These are phyloP conservation scores for Labeo catla DNA, from an alignment of 2,113 vertebrate genomes.

Conservation along the genomic window DNA sequence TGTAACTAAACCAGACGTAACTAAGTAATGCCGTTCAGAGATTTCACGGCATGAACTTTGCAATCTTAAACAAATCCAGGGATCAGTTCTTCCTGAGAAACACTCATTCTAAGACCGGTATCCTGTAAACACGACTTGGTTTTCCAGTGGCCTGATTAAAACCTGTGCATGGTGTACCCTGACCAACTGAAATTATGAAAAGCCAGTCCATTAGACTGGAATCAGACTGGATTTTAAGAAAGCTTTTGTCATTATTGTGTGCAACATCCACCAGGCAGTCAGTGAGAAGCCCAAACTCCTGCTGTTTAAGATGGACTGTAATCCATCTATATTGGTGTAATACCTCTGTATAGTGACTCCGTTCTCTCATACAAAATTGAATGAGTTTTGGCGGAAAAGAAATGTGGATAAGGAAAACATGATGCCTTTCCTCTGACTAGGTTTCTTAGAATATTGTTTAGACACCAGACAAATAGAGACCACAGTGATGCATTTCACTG, in stretches of 20 bases:
- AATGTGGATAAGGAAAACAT: not conserved
- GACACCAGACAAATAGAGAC: not conserved
- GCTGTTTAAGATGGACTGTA: not conserved
- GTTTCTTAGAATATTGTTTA: not conserved
- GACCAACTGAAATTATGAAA: not conserved
- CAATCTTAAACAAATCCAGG: not conserved
- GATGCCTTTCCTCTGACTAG: not conserved
- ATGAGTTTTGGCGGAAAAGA: not conserved
- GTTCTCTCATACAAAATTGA: not conserved
- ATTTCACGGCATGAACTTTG: not conserved
- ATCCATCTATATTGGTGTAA: not conserved
- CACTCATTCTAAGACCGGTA: not conserved
- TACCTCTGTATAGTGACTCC: not conserved
- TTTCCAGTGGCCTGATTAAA: constrained; percentile 5
- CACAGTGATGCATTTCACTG: too few species aligned
- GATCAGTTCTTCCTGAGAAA: constrained; percentile 14
- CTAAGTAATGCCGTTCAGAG: not conserved
- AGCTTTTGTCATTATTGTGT: constrained; percentile 3
- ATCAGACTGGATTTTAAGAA: not conserved
- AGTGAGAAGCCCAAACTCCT: not conserved
- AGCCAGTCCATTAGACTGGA: not conserved
- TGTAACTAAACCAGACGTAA: not conserved
- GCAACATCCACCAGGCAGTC: not conserved
- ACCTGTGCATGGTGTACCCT: not conserved
- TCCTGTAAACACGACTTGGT: constrained; percentile 8